Base-by-base conservation (phyloP, 1,140 invertebrate genomes). In the Drosophila kepulauana region DNA sequence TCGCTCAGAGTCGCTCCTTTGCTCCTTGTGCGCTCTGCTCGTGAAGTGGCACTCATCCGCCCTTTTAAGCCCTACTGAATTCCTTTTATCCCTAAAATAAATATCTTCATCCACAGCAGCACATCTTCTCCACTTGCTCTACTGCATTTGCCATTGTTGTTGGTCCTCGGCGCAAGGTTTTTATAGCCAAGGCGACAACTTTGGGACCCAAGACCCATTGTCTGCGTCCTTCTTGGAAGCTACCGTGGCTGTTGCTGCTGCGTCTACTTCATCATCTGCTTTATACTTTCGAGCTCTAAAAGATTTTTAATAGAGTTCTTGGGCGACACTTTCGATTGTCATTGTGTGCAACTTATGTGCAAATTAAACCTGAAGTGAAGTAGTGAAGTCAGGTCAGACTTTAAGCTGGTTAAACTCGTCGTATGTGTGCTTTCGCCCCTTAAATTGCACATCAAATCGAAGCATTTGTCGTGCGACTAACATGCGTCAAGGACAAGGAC, bases 71-170 rank as follows among this genome's bases (percentile, higher is more conserved):
- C 88, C 82, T 85, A 91, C 88, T 91, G 88, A 91, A 91, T 91
- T 91, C 88, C 87, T 91, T 91, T 91, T 91, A 91, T 91, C 88
- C 88, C 88, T 91, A 91, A 91, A 87, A 91, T 91, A 91, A 91
- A 91, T 91, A 91, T 91, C 84, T 91, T 91, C 82, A 91, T 91
- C 88, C 81, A 85, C 69, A 75, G 86, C 74, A 65, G 61, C 48
- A 64, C 30, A 48, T 59, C 59, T 38, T 48, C 48, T 6, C 16
- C 16, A 43, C 52, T 25, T 49, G 56, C 68, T 16, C 45, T 67
- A 15, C 58, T 41, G 51, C 58, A 63, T 59, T 43, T 67, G 46
- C 28, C 54, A 57, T 71, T 70, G 72, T 71, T 67, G 76, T 74
- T 86, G 48, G 41, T 70, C 49, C 56, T 43, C 62, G 78, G 77